Evolutionary conservation across 2,113 vertebrate genomes (phyloP), one percentile per base, ranked within the genome.

Genomic region (Mola mola): DNA sequence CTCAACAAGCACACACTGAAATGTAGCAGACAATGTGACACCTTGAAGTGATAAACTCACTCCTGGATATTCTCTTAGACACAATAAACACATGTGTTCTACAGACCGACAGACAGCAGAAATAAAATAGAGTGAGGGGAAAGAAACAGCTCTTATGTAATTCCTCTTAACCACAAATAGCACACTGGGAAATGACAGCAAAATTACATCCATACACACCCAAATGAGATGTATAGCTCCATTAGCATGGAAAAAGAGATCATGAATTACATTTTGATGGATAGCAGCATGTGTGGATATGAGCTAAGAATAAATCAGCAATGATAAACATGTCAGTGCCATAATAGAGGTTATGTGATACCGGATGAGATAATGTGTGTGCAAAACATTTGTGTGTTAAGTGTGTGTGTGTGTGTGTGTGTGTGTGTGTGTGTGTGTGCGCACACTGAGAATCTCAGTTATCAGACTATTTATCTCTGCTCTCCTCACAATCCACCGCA

Each of bases 251-350:
- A 52, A n/a, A 26, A 5, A 12, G 6, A 19, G 47, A 73, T 71
- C 59, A 81, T 29, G 19, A 79, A 81, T 80, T 86, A 82, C 4
- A 61, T 28, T 60, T 40, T 85, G 85, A 90, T 62, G 75, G 82
- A 86, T 67, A 16, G 85, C 44, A 74, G 47, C 85, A 87, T 42
- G 57, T 89, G 85, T 48, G 47, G 67, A 49, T 68, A 37, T 50
- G 67, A 78, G 81, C 83, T 72, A 86, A 83, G 65, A 82, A 84
- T 88, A 90, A 25, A 75, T 68, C 26, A 36, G 69, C 33, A 10
- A 47, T 50, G 70, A 70, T 56, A 52, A 68, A 81, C 58, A 68
- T 50, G 38, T 40, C 47, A 58, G 44, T 16, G 48, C 22, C 12
- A 41, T 47, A 83, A 50, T 58, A 78, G 63, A 67, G 46, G 47